Evolutionary conservation across 2,888 invertebrate species (phyloP), one percentile per base, ranked within the genome.

Genomic region (Apamea sordens): DNA sequence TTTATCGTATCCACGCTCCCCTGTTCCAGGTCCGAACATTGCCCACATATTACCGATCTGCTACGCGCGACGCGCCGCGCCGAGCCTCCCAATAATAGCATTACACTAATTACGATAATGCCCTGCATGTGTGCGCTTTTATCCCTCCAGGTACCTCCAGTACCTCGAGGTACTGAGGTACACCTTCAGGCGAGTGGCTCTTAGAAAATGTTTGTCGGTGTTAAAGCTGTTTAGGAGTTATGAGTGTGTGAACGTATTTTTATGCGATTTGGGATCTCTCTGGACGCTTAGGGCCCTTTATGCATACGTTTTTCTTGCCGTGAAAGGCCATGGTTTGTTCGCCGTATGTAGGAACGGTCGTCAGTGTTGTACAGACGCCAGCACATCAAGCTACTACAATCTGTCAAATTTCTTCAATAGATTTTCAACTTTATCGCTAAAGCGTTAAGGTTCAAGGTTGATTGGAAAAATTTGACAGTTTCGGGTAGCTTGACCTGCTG

Each of bases 101-200:
- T 92, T 91, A 93, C 89, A 89, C 90, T 92, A 93, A 94, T 94
- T 93, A 92, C 91, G 88, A 90, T 92, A 93, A 92, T 92, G 89
- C 87, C 77, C 71, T 76, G 78, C 84, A 76, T 83, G 77, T 85
- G 73, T 86, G 24, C 80, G 71, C 80, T 83, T 77, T 77, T 77
- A 81, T 83, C 63, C 76, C 76, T 73, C 59, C 15, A 74, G 64
- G 50, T 77, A 47, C 71, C 73, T 67, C 36, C 18, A 63, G 59
- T 24, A 50, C 50, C 28, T 18, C n/a, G 10, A 72, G 53, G 63
- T 36, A 64, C 56, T 15, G 36, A 56, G 21, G 65, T 50, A 80
- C 36, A 77, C 73, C 80, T 77, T n/a, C 72, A 72, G 84, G 77
- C 80, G 13, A 76, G 61, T 21, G 15, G 63, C 59, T 78, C 70